Evolutionary conservation across 2,888 invertebrate species (phyloP), one percentile per base, ranked within the genome.

Genomic region (Lycocerus yunnanus): DNA sequence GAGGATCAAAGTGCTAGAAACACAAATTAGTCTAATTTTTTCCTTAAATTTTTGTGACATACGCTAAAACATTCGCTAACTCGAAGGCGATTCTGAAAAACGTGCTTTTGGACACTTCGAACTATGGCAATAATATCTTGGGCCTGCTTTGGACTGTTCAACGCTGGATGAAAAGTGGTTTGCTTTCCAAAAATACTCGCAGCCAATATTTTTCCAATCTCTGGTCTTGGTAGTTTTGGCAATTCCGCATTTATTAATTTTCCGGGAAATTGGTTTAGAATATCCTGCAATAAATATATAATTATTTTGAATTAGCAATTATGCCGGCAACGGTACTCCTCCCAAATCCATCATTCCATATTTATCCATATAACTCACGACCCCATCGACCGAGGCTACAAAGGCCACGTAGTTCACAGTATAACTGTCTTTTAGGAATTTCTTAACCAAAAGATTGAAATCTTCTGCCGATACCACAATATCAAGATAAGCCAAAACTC

Each of bases 371-470:
- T 92, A 92, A 65, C 90, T 88, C 78, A 91, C 90, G 16, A 92
- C 90, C 13, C 92, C 90, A 71, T 94, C 92, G 9, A 95, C 88
- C 1, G 92, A 91, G 70, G 90, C 89, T 5, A 94, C 86, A 84
- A 95, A 94, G 6, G 93, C 93, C 9, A 94, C 90, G 83, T 95
- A 95, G 86, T 95, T 95, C 1, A 95, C 87, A 18, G 93, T 92
- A 85, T 93, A 94, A 2, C 92, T 91, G 85, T 94, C 92, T 84
- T 93, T 93, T 81, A 93, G 89, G 86, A 93, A 95, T 81, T 92
- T 91, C 81, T 94, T 93, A 71, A 95, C 89, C 13, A 95, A 87
- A 65, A 95, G 86, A 81, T 92, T 89, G 85, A 93, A 94, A 86
- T 95, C 95, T 15, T 93, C 91, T 1, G 93, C 88, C 0, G 92